Evolutionary conservation across 2,888 invertebrate genomes (phyloP), one percentile per base, ranked within the genome.

Genomic region (Drepanosiphum platanoidis): DNA sequence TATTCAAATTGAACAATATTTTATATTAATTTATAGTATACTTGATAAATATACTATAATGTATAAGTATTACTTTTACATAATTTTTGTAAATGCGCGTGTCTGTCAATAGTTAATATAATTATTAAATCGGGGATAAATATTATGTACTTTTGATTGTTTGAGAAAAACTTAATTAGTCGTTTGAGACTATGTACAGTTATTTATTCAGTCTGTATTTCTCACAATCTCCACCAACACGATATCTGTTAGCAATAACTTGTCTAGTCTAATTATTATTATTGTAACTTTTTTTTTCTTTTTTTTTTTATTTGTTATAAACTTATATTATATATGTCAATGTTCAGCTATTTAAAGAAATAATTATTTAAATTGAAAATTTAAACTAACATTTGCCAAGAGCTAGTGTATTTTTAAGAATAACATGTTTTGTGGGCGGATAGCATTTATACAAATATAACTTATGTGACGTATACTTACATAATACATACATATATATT

Each of bases 261-360:
- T 71, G 27, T 81, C 71, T 81, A 81, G 81, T 81, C 81, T 61
- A 36, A 52, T 70, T 70, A 58, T 70, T 70, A 36, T 80, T 52
- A 13, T 68, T 68, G 8, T 64, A 36, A 58, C 34, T 9, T 42
- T 27, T 13, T 15, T 39, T 39, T 9, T 39, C 3, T 39, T 52
- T 58, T 70, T 18, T 32, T 36, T 36, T 70, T 18, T 71, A 8
- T 81, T 58, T 58, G 3, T 13, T 58, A 77, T 64, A 34, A n/a
- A n/a, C n/a, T n/a, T n/a, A n/a, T n/a, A n/a, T n/a, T n/a, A 68
- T 34, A 68, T 68, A 34, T 68, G 18, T 66, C 18, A 13, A 66
- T 68, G 68, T 68, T 30, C 30, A 30, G 3, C 1, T 18, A 15
- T 68, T 15, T 13, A 13, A 66, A 32, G 1, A 9, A 68, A 18